Base-by-base conservation (phyloP, 2,113 vertebrate species). In the Petaurus breviceps region DNA sequence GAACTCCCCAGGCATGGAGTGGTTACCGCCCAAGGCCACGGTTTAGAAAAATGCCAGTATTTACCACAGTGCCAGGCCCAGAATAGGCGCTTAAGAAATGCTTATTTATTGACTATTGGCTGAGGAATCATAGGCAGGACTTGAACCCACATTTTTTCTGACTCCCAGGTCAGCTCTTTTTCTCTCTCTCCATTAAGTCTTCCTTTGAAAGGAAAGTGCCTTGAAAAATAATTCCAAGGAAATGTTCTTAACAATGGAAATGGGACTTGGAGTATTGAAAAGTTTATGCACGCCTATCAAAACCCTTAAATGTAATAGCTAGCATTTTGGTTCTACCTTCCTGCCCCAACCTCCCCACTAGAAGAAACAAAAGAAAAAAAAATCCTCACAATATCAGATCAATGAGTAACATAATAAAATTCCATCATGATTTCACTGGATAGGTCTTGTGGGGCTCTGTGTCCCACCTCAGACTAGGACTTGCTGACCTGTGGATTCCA, bases 231-330 rank as follows among this genome's bases (percentile, higher is more conserved):
- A 68, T 68, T 68, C 61, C 68, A 84, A 84, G n/a, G n/a, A 84
- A 84, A 43, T 84, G n/a, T 84, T 84, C 68, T 84, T 84, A 84
- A 84, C 0, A 0, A 57, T 6, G 92, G 92, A 84, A 46, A 25
- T 52, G 50, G 95, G 90, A 49, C 28, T 14, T 96, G 92, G 94
- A 95, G 94, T 11, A 10, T 91, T 53, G 84, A 4, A 31, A 47
- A 43, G 10, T 3, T 16, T 77, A 57, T 68, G 47, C 47, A 51
- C 0, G 28, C 95, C 93, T 1, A 28, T 94, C 54, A 22, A 93
- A 97, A 94, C 92, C 95, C 93, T 97, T 95, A 55, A 96, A 94
- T 52, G 43, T n/a, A 55, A 26, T 51, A 52, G 52, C 53, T 54
- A n/a, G 61, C 89, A 84, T 92, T 92, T 93, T 54, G 61, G 61